phyloP scores from a whole-genome alignment of 2,888 invertebrate species.

The Strigamia transsilvanica region DNA sequence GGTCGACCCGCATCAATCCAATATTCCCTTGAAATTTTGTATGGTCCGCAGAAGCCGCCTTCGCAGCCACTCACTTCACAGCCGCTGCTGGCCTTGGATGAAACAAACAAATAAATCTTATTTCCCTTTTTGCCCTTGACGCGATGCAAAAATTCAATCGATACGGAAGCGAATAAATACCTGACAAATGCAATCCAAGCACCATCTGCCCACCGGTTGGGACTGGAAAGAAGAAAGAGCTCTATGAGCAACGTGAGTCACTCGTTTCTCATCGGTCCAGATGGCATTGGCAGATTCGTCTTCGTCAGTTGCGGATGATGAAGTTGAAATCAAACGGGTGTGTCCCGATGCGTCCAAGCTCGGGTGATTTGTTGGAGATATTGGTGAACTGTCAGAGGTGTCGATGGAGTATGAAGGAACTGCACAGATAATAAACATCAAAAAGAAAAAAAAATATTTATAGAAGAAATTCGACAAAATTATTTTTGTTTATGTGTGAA shows the following conservation, averaged over 20 bases:
- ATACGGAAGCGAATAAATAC: constrained; percentile 11
- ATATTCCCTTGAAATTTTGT: constrained; percentile 85
- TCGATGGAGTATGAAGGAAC: not conserved
- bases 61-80: constrained; percentile 23
- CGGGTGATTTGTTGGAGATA: constrained; percentile 11
- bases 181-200: constrained; percentile 52
- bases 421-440: not conserved
- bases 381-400: not conserved
- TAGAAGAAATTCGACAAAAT: too few species aligned
- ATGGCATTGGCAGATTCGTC: constrained; percentile 41
- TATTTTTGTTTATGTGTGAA: too few species aligned
- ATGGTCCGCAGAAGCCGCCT: constrained; percentile 75
- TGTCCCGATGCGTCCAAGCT: not conserved
- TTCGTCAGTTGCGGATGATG: constrained; percentile 26
- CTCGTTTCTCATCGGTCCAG: constrained; percentile 24
- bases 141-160: constrained; percentile 18
- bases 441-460: not conserved
- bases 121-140: not conserved
- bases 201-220: constrained; percentile 49
- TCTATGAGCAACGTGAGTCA: not conserved
- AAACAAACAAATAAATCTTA: not conserved
- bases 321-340: constrained; percentile 1
- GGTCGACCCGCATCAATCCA: constrained; percentile 78
- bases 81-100: constrained; percentile 40
- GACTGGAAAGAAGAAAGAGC: not conserved